A percentile compares a stretch with the other conserved stretches of the same genome.
These are phyloP conservation scores for Philaethria dido DNA, from an alignment of 2,888 invertebrate species.

Conservation along the genomic window DNA sequence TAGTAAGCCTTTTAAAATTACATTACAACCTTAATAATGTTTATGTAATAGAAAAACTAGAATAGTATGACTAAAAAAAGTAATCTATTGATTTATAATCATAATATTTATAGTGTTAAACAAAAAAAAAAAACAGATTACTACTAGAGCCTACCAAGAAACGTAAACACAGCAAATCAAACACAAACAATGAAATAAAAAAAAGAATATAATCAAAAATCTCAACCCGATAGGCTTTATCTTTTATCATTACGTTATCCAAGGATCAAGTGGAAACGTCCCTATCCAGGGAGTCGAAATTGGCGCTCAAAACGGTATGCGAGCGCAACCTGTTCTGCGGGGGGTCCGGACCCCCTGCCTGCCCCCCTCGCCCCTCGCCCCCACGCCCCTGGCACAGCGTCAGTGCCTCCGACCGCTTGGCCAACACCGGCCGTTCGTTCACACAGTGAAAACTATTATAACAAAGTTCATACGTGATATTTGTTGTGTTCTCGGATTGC, in stretches of 20 bases:
- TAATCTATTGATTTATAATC: neutral
- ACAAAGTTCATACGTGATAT: conserved; percentile 43
- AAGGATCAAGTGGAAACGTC: conserved; percentile 67
- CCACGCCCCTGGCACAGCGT: conserved; percentile 47
- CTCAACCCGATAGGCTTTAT: conserved; percentile 48
- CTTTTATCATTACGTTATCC: conserved; percentile 65
- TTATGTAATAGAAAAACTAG: neutral
- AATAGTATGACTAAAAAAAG: neutral
- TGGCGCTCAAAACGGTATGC: conserved; percentile 76
- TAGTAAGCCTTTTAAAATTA: neutral
- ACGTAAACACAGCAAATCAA: neutral
- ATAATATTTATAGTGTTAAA: neutral
- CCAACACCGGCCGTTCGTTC: conserved; percentile 60
- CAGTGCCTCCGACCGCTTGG: conserved; percentile 66
- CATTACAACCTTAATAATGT: neutral
- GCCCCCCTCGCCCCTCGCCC: conserved; percentile 27
- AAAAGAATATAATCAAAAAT: conserved; percentile 20
- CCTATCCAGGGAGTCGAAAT: conserved; percentile 69
- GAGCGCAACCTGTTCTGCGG: conserved; percentile 75
- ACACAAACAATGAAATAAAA: neutral
- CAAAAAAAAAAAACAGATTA: neutral
- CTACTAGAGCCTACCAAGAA: neutral
- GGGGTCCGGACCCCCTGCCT: conserved; percentile 46
- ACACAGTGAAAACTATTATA: conserved; percentile 51
- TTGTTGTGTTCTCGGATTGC: conserved; percentile 65